Base-by-base conservation (phyloP, 2,888 invertebrate species). In the Arctia plantaginis region DNA sequence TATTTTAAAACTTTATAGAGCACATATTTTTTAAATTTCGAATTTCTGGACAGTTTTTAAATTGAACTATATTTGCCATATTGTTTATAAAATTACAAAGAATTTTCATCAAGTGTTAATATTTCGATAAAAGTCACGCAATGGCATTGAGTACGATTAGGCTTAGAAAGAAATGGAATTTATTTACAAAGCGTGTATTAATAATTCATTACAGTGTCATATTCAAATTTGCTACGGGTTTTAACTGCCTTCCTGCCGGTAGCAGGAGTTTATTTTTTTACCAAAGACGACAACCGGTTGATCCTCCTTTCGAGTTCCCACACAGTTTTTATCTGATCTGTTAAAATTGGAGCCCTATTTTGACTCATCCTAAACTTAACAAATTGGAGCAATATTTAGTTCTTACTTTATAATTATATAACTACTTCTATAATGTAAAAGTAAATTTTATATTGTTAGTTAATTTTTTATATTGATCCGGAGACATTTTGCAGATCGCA, bases 321-420 rank as follows among this genome's bases (percentile, higher is more conserved):
- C 83, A 81, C 75, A 72, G 78, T 83, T 83, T 83, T 85, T 85
- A 84, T 85, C 80, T 77, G 81, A 83, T 83, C 72, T 80, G 72
- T 80, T 80, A 67, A 81, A 85, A 76, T 82, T 83, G 74, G 74
- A 72, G 68, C 76, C 71, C 74, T 85, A 75, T 80, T 85, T 75
- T 70, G 71, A 75, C 75, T 74, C 59, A 68, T n/a, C 66, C 68
- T 77, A 73, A 65, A 62, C 75, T 59, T 75, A 79, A 72, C 67
- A 71, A 23, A 55, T 35, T 72, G n/a, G 33, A 20, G n/a, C n/a
- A 33, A 39, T 67, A 41, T 67, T 67, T 67, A 30, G 30, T 66
- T 59, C 41, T 20, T 39, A 27, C 15, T 67, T 33, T 66, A 64
- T 33, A 27, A 39, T n/a, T n/a, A n/a, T 33, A 6, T 64, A 7